Base-by-base conservation (phyloP, 2,113 vertebrate species). In the Trinectes maculatus region DNA sequence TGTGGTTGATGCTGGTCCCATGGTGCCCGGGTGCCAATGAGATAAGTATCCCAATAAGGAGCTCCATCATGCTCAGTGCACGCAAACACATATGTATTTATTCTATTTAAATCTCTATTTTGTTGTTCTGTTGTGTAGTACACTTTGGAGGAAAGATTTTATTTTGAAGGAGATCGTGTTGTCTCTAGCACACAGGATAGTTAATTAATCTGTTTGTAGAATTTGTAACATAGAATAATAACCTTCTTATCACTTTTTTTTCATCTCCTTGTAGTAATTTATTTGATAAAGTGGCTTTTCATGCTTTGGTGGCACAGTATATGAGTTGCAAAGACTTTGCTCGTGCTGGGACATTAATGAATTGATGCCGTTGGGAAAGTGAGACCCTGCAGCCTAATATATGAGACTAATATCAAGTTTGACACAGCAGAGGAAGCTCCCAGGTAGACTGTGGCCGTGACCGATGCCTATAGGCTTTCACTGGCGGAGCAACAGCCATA, bases 391-490 rank as follows among this genome's bases (percentile, higher is more conserved):
- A 39, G 67, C 16, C 26, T 76, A 63, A 85, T 84, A 74, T 77
- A 82, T 58, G 74, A 71, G 64, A 56, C 74, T 77, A 75, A 75
- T 79, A 59, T 58, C 71, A 66, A 40, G 65, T 69, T 51, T 77
- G 87, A 85, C 78, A 69, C 65, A 22, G 76, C 31, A 53, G 74
- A 75, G 53, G 72, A 68, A 43, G 39, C 54, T 36, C 71, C 44
- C 77, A 79, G 69, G 79, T 80, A 81, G 65, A 67, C 69, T 9
- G 48, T 62, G 76, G 76, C 83, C 85, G 5, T 91, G 84, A 87
- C 82, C 83, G 68, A 7, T 59, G 37, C 48, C 74, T 80, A 37
- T 67, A 53, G 64, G 54, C 64, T 84, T 84, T 86, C 83, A 74
- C 65, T 63, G 19, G 72, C 18, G 46, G 47, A 43, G 74, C 77